Percentiles rank a stretch among this genome's conserved stretches.
phyloP scores from a whole-genome alignment of 2,888 invertebrate species.

The Calliopum simillimum region DNA sequence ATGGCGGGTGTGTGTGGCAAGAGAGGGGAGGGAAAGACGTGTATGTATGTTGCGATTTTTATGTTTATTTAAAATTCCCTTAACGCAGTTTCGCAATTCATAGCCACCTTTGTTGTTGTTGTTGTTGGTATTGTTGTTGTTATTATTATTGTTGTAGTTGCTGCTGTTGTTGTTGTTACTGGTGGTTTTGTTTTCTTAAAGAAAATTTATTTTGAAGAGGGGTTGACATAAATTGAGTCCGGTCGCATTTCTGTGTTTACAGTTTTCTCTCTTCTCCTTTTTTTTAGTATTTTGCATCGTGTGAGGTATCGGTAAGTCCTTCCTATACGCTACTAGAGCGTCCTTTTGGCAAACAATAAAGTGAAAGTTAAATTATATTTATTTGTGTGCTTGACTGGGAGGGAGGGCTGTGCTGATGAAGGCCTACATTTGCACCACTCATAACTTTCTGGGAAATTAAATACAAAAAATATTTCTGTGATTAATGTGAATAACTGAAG shows the following conservation, averaged over 20 bases:
- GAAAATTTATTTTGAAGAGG: constrained; percentile 8
- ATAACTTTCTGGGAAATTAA: no score
- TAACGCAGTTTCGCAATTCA: neutral
- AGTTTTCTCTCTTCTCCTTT: no score
- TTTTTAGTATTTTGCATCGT: no score
- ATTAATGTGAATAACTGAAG: no score
- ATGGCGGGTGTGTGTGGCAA: neutral
- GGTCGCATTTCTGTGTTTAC: neutral
- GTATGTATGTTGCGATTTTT: constrained; percentile 4
- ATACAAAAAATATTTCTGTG: no score
- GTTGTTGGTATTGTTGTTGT: neutral
- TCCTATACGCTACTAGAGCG: neutral
- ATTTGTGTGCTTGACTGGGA: neutral
- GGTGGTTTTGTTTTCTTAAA: constrained; percentile 14
- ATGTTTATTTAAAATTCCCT: constrained; percentile 2
- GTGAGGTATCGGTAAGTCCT: neutral
- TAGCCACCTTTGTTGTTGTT: neutral
- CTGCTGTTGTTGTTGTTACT: neutral
- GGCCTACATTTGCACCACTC: no score
- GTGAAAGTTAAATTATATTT: constrained; percentile 6
- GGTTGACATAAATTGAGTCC: constrained; percentile 1
- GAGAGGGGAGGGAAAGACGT: no score
- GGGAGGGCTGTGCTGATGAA: neutral
- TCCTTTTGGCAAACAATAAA: neutral
- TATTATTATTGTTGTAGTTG: neutral